Evolutionary conservation across 2,113 vertebrate species (phyloP).

Genomic region (Mungos mungo): DNA sequence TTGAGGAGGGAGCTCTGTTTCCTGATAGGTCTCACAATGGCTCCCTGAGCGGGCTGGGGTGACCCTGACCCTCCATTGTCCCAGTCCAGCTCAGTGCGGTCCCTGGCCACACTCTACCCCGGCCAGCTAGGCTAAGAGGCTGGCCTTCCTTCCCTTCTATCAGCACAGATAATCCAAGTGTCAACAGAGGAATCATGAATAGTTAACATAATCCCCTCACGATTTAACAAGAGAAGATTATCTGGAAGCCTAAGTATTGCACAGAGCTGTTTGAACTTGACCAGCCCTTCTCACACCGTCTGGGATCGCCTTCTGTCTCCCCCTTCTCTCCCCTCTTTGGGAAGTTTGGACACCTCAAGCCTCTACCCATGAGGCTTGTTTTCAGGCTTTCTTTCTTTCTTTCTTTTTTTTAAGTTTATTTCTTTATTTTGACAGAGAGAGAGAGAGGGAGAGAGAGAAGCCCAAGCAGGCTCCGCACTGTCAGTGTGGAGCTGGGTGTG

Average conservation of each 20-base stretch:
- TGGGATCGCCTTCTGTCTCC: neutral
- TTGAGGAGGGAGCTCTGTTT: neutral
- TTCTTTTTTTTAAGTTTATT: too few species aligned
- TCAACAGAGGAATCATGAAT: neutral
- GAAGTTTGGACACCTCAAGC: neutral
- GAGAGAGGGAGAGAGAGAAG: too few species aligned
- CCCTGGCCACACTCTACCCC: neutral
- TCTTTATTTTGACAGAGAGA: too few species aligned
- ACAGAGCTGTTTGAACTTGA: neutral
- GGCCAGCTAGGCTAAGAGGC: neutral
- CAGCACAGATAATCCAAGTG: neutral
- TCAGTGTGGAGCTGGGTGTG: too few species aligned
- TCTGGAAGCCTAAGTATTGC: neutral
- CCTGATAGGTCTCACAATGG: neutral
- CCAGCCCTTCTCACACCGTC: neutral
- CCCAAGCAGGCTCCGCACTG: too few species aligned
- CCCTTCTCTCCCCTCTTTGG: neutral
- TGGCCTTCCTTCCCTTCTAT: neutral
- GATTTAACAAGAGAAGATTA: neutral
- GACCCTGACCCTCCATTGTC: neutral
- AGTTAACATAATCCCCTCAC: neutral
- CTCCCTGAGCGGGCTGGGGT: neutral
- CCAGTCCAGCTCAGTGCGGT: neutral
- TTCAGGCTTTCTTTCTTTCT: neutral
- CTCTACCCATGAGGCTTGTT: neutral